A percentile compares a stretch with the other conserved stretches of the same genome.
phyloP scores from a whole-genome alignment of 2,113 vertebrate species.

The Cichladusa arquata region DNA sequence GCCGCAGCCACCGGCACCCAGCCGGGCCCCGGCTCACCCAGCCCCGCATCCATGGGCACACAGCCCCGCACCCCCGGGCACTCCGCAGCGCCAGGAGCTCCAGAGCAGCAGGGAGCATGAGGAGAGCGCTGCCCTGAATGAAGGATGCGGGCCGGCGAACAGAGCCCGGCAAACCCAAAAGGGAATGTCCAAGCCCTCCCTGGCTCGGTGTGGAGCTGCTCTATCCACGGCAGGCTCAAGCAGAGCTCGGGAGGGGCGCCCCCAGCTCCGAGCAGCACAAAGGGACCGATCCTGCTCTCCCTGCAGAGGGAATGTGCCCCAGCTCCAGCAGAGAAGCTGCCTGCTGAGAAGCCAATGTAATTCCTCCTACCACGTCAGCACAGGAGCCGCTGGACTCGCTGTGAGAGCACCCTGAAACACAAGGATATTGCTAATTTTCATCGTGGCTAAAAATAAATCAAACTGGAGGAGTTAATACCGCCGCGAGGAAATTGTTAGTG shows the following conservation, averaged over 20 bases:
- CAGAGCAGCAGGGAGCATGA: background rate
- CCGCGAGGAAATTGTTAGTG: background rate
- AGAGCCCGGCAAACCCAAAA: accelerated
- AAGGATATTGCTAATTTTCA: background rate
- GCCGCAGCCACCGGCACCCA: background rate
- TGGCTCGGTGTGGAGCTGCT: background rate
- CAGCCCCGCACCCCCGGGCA: background rate
- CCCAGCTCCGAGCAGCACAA: background rate
- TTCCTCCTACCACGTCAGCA: background rate
- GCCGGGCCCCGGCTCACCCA: too few species aligned
- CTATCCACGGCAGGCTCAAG: accelerated
- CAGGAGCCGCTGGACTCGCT: background rate
- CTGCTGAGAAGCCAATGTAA: background rate
- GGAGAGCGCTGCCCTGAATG: background rate
- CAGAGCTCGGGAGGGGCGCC: background rate
- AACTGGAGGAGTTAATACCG: background rate
- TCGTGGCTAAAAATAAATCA: background rate
- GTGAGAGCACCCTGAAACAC: background rate
- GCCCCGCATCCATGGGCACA: background rate
- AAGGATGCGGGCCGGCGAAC: background rate
- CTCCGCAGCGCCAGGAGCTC: background rate
- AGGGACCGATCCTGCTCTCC: background rate
- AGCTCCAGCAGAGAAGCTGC: background rate
- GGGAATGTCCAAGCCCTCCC: background rate
- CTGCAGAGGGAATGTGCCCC: accelerated